A percentile compares a stretch with the other conserved stretches of the same genome.
phyloP scores from a whole-genome alignment of 2,888 invertebrate species.

The Anagyrus pseudococci region DNA sequence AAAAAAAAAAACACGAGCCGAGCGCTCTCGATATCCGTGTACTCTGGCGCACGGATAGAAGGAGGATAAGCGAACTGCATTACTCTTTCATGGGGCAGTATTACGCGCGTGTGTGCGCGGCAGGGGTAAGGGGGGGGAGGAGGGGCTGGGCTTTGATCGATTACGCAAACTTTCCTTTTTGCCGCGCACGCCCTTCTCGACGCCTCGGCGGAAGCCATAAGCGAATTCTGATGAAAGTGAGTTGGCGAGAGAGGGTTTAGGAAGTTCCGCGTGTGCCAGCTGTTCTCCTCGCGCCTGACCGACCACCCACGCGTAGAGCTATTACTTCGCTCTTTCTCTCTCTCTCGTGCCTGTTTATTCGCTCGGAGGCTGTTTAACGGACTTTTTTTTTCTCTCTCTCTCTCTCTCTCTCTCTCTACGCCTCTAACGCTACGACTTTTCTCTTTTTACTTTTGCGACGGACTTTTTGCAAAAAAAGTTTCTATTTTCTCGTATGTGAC shows the following conservation, averaged over 20 bases:
- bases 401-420: no score
- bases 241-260: neutral
- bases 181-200: neutral
- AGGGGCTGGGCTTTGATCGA: constrained; percentile 21
- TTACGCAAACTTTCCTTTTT: constrained; percentile 9
- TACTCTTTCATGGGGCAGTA: no score
- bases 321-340: neutral
- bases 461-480: neutral
- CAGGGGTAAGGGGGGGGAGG: no score
- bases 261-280: neutral
- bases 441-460: neutral
- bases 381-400: neutral
- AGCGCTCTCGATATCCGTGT: no score
- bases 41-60: no score
- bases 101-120: no score
- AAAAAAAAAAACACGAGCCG: no score
- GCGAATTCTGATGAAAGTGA: constrained; percentile 13
- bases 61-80: no score
- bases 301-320: neutral
- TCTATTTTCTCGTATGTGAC: no score
- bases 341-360: neutral
- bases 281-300: neutral
- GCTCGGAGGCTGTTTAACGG: neutral
- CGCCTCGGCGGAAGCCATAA: constrained; percentile 11
- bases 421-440: no score